Percentiles rank a stretch among this genome's conserved stretches.
phyloP scores from a whole-genome alignment of 2,888 invertebrate species.

The Gnatocerus cornutus region DNA sequence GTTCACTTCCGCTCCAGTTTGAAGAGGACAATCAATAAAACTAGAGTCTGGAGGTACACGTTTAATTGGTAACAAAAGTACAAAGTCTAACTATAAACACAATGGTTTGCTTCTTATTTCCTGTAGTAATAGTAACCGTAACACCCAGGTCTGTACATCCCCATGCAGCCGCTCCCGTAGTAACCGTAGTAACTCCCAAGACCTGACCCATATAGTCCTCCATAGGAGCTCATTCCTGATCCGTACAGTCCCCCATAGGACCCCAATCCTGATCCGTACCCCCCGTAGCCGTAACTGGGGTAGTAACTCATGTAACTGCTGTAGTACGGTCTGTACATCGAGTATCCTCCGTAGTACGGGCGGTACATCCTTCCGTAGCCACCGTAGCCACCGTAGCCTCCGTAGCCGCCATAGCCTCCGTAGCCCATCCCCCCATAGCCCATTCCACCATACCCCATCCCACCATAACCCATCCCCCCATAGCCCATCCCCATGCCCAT shows the following conservation, averaged over 20 bases:
- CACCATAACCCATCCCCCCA: no score
- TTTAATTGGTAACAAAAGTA: neutral
- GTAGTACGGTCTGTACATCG: conserved; percentile 32
- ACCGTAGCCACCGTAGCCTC: no score
- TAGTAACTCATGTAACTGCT: conserved; percentile 11
- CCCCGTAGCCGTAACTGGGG: neutral
- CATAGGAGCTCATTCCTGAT: conserved; percentile 1
- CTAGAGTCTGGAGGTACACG: no score
- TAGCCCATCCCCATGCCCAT: conserved; percentile 19
- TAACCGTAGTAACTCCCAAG: conserved; percentile 15
- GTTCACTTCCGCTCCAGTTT: neutral
- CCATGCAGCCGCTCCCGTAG: conserved; percentile 25
- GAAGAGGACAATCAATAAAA: no score
- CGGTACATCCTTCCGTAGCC: conserved; percentile 15
- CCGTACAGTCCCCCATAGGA: neutral
- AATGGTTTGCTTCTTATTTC: conserved; percentile 5
- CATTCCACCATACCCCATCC: no score
- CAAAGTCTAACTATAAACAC: neutral
- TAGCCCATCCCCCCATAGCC: no score
- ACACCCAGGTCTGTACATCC: conserved; percentile 33
- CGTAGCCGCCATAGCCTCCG: no score
- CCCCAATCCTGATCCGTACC: conserved; percentile 2
- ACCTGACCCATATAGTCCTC: conserved; percentile 7
- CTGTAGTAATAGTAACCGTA: conserved; percentile 34
- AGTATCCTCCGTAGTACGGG: conserved; percentile 27